Evolutionary conservation across 2,888 invertebrate species (phyloP), one percentile per base, ranked within the genome.

Genomic region (Nemotelus pantherinus): DNA sequence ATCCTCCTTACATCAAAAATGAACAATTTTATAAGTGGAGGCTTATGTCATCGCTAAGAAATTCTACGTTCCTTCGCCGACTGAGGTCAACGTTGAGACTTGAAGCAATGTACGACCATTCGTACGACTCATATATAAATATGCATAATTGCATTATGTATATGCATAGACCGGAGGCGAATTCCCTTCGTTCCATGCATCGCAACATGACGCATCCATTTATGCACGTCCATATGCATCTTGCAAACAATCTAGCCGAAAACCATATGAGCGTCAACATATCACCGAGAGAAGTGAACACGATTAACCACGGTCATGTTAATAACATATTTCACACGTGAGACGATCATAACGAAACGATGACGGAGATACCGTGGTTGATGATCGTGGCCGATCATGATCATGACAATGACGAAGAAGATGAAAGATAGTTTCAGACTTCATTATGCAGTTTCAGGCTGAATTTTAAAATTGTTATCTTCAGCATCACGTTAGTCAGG

Each of bases 11-110:
- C n/a, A 6, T 43, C 2, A 47, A 65, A 45, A 47, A 47, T 45
- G 65, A 65, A 65, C 47, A n/a, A 10, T 65, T 43, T 45, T 47
- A 65, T 45, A 65, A 65, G 41, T 47, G 65, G 47, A 65, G 7
- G 65, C 65, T 65, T 65, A 65, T 65, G 65, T 65, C 65, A 65
- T 65, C 65, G 65, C 44, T 44, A 44, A 65, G 65, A 65, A 65
- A 65, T 65, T 65, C 65, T 65, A 65, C 47, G 65, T 45, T 65
- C 65, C 65, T 65, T 65, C 45, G 7, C 10, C 10, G 53, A 10
- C 65, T 43, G 65, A 65, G 65, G 65, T 65, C 65, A 65, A 65
- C 68, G 48, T 25, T 68, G 39, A 5, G 43, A 25, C 3, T 25
- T 43, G 25, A 25, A 25, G 25, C 25, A 25, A 25, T 25, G 58